phyloP scores from a whole-genome alignment of 2,888 invertebrate genomes.

The Coecobrya sp. region DNA sequence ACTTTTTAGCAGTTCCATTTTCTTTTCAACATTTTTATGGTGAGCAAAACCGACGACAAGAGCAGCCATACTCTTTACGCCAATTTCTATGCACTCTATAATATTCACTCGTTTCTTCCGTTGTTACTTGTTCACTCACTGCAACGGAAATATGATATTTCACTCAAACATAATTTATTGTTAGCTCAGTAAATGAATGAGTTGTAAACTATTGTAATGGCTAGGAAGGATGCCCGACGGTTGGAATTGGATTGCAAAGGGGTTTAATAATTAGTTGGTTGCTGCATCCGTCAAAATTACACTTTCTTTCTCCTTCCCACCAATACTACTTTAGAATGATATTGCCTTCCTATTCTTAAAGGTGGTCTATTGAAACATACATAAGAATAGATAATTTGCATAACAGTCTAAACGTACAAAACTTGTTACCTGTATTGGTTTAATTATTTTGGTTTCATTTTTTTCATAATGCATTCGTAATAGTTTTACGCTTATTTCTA shows the following conservation, averaged over 20 bases:
- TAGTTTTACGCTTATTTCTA: too few species aligned
- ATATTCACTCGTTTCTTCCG: not conserved
- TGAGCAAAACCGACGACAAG: too few species aligned
- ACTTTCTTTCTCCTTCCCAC: not conserved
- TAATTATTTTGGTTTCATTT: too few species aligned
- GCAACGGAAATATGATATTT: slow-evolving; percentile 25
- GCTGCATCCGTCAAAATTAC: not conserved
- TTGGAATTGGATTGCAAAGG: slow-evolving; percentile 16
- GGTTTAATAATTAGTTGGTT: not conserved
- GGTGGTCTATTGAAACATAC: too few species aligned
- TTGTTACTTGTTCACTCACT: too few species aligned
- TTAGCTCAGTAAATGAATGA: slow-evolving; percentile 4
- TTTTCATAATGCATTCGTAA: too few species aligned
- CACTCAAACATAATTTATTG: not conserved
- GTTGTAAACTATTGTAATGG: slow-evolving; percentile 38
- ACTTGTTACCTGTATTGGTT: too few species aligned
- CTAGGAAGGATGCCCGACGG: not conserved
- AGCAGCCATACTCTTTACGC: not conserved
- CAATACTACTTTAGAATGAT: not conserved
- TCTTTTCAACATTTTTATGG: not conserved
- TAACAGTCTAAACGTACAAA: too few species aligned
- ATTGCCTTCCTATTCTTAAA: too few species aligned
- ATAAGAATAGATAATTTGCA: too few species aligned
- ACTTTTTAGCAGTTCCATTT: slow-evolving; percentile 9
- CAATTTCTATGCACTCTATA: not conserved